Evolutionary conservation across 2,888 invertebrate genomes (phyloP).

Genomic region (Eupithecia inturbata): DNA sequence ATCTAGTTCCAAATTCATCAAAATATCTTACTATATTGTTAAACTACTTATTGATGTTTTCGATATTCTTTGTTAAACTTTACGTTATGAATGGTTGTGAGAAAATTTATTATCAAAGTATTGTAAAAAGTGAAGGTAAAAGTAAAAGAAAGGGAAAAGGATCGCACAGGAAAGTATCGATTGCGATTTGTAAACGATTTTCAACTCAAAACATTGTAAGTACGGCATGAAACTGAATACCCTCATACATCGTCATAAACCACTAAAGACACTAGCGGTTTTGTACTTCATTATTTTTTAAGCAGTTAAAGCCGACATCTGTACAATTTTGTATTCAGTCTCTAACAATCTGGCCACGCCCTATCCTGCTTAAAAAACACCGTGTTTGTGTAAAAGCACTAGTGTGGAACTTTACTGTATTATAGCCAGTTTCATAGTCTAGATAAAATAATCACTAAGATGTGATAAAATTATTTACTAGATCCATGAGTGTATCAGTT

Average conservation of each 20-base stretch:
- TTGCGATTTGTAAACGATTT: slow-evolving; percentile 39
- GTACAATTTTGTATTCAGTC: not conserved
- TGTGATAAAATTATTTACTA: slow-evolving; percentile 62
- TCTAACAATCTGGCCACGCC: slow-evolving; percentile 12
- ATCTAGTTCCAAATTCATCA: slow-evolving; percentile 52
- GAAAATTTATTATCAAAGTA: slow-evolving; percentile 44
- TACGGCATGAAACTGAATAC: slow-evolving; percentile 29
- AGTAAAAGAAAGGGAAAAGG: too few species aligned
- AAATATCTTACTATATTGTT: slow-evolving; percentile 55
- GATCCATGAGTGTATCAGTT: slow-evolving; percentile 29
- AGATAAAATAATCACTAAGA: slow-evolving; percentile 64
- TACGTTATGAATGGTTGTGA: slow-evolving; percentile 52
- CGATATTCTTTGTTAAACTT: slow-evolving; percentile 38
- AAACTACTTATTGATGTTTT: slow-evolving; percentile 45
- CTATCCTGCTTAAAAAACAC: slow-evolving; percentile 3
- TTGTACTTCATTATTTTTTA: slow-evolving; percentile 8
- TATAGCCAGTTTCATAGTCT: slow-evolving; percentile 54
- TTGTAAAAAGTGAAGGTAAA: slow-evolving; percentile 43
- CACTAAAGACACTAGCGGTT: slow-evolving; percentile 28
- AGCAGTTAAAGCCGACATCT: not conserved
- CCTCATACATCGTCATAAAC: slow-evolving; percentile 18
- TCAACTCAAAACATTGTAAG: slow-evolving; percentile 37
- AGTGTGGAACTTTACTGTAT: slow-evolving; percentile 44
- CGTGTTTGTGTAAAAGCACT: slow-evolving; percentile 23
- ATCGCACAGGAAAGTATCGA: too few species aligned